Conservation (phyloP, 2,113 vertebrate genomes). For the Sciurus niger region DNA sequence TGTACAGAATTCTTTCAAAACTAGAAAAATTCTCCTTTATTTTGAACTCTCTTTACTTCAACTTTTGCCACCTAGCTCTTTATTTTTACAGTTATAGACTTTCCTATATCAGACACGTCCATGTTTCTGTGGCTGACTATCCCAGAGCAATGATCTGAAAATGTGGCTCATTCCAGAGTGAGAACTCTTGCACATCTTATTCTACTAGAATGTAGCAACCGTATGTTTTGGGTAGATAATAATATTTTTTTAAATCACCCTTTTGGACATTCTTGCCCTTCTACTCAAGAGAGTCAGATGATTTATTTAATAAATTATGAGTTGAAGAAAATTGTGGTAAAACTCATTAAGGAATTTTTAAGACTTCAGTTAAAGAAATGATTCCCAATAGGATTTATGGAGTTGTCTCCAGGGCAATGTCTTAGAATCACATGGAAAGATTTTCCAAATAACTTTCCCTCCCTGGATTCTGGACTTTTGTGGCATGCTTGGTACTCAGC, state of each 20-base stretch:
- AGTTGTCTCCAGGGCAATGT: background rate
- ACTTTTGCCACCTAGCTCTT: background rate
- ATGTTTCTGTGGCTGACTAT: background rate
- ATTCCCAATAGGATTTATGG: background rate
- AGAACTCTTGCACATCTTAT: background rate
- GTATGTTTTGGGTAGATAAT: background rate
- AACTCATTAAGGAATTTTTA: background rate
- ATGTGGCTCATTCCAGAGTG: background rate
- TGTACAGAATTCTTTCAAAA: conserved; percentile 35
- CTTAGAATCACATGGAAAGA: background rate
- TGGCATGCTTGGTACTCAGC: background rate
- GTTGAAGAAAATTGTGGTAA: background rate
- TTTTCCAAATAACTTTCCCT: background rate
- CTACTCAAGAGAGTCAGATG: background rate
- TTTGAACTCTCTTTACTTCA: conserved; percentile 28
- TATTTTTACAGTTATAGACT: background rate
- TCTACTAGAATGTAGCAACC: background rate
- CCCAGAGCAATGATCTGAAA: conserved; percentile 7
- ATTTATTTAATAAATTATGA: background rate
- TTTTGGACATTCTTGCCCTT: background rate
- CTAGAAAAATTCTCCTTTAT: background rate
- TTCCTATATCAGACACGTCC: background rate
- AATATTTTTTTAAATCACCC: background rate
- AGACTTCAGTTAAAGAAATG: conserved; percentile 16
- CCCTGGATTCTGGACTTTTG: background rate